These are phyloP conservation scores for Eulemur coronatus DNA, from an alignment of 2,797 vertebrate genomes.

Conservation along the genomic window DNA sequence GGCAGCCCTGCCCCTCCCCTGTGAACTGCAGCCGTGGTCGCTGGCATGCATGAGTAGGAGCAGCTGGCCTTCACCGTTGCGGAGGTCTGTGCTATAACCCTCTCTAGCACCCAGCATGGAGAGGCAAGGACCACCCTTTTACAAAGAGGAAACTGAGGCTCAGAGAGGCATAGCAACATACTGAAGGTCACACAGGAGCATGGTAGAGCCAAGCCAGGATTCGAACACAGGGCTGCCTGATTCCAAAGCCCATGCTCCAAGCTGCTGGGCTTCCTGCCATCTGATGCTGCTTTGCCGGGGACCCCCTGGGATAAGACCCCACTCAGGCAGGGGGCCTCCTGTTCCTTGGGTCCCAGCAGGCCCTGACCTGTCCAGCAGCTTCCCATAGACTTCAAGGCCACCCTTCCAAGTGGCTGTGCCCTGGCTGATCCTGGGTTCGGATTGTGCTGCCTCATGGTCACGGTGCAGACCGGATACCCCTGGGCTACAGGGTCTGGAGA, in stretches of 20 bases:
- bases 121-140: neutral
- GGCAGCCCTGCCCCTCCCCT: neutral
- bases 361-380: too few species aligned
- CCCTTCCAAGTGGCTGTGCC: neutral
- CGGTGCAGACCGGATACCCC: rapidly evolving
- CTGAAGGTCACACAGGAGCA: neutral
- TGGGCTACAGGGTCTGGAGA: too few species aligned
- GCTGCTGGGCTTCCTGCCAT: too few species aligned
- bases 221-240: neutral
- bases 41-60: rapidly evolving
- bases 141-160: neutral
- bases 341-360: neutral
- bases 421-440: neutral
- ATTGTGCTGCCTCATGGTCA: neutral
- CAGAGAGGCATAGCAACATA: neutral
- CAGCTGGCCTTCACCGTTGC: rapidly evolving
- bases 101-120: neutral
- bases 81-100: too few species aligned
- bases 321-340: rapidly evolving
- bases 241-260: neutral
- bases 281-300: neutral
- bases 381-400: neutral
- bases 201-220: rapidly evolving
- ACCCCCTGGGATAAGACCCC: too few species aligned
- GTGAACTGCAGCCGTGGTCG: neutral